These are phyloP conservation scores for Palythoa caribaeorum DNA, from an alignment of 92 coral and sea anemone genomes.

Conservation along the genomic window DNA sequence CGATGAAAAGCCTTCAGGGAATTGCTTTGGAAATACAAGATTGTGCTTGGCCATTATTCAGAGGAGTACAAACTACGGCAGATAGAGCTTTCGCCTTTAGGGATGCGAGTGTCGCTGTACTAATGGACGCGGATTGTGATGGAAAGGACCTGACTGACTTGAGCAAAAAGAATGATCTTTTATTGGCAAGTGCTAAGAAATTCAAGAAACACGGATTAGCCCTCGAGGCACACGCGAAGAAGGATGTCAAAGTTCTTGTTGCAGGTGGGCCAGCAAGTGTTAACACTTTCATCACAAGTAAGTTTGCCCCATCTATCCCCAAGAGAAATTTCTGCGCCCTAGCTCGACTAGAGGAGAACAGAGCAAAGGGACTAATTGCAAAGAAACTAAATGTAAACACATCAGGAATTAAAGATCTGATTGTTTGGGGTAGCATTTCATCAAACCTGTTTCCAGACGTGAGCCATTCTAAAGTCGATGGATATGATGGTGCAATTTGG, in stretches of 20 bases:
- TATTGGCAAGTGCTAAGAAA: constrained; percentile 63
- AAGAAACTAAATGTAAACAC: constrained; percentile 88
- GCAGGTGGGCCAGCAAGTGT: constrained; percentile 86
- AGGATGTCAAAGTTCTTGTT: constrained; percentile 84
- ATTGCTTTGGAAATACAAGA: constrained; percentile 89
- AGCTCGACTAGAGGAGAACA: constrained; percentile 89
- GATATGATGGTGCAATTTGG: constrained; percentile 99
- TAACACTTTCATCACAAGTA: constrained; percentile 75
- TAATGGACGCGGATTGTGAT: constrained; percentile 65
- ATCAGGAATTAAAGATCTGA: constrained; percentile 86
- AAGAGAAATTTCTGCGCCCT: constrained; percentile 84
- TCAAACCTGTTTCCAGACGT: constrained; percentile 73
- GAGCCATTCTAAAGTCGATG: constrained; percentile 85
- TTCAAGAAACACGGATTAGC: constrained; percentile 86
- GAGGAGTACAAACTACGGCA: constrained; percentile 76
- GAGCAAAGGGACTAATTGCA: constrained; percentile 90
- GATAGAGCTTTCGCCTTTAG: constrained; percentile 81
- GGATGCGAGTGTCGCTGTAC: constrained; percentile 78
- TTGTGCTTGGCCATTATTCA: constrained; percentile 89
- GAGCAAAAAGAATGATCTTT: constrained; percentile 54
- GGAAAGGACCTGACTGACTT: constrained; percentile 56
- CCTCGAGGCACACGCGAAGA: constrained; percentile 81
- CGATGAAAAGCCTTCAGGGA: constrained; percentile 74
- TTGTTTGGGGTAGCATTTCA: constrained; percentile 95
- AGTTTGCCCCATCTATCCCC: constrained; percentile 93